Evolutionary conservation across 2,113 vertebrate genomes (phyloP), one percentile per base, ranked within the genome.

Genomic region (Tachycineta bicolor): DNA sequence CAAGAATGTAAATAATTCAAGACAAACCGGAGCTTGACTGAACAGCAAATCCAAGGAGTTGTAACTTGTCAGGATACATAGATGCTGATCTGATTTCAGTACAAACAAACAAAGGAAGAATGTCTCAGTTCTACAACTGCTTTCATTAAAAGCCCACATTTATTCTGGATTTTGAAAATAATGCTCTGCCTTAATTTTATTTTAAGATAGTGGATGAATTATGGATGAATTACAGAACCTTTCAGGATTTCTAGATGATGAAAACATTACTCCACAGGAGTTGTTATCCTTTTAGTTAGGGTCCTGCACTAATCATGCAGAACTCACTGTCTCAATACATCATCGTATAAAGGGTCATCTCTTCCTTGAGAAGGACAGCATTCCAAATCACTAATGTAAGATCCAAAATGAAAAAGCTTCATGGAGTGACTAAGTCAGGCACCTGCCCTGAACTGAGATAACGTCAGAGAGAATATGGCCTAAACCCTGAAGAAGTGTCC

Each of bases 1-100:
- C 86, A 96, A 81, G 47, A 90, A 58, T 3, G 9, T 81, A 92
- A 93, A 89, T 89, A 93, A 93, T 44, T 34, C 47, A 87, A 81
- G 60, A 92, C 2, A 6, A 83, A 93, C 41, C 47, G 60, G 83
- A 55, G 34, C 52, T 44, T 52, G 34, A 84, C 56, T 20, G 10
- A 68, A 37, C 1, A 86, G 47, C 43, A 93, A 83, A 93, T 64
- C 56, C 71, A 77, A 77, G 50, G 43, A 94, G 64, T 21, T 84
- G 56, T 43, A 93, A 63, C 56, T 92, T 87, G 60, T 74, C 60
- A 89, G 52, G 33, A 78, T 63, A 94, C 29, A 58, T 0, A 75
- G 33, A 81, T 44, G 86, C 46, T 53, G 28, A 76, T 73, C 55
- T 46, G 9, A 73, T 65, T 88, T 88, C 55, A 59, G 43, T 52